Percentiles rank a stretch among this genome's conserved stretches.
These are phyloP conservation scores for Cepaea nemoralis DNA, from an alignment of 1,140 invertebrate genomes.

Conservation along the genomic window DNA sequence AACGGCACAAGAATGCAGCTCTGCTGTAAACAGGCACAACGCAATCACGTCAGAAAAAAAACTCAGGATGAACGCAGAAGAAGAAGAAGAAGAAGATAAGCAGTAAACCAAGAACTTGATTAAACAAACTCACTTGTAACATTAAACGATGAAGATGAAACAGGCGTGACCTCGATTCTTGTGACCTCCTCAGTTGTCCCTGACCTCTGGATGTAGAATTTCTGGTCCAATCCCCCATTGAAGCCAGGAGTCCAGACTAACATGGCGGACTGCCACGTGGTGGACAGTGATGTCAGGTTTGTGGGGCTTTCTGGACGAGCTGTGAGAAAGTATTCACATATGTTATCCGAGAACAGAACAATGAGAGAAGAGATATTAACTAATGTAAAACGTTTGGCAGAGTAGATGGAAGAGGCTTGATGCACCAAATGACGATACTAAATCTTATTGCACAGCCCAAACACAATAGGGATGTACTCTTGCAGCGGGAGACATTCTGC, in stretches of 20 bases:
- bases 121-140: slow-evolving; percentile 51
- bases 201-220: slow-evolving; percentile 48
- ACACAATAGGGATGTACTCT: too few species aligned
- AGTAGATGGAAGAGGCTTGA: too few species aligned
- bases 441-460: too few species aligned
- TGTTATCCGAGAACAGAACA: too few species aligned
- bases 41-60: too few species aligned
- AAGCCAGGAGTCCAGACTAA: slow-evolving; percentile 59
- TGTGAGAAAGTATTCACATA: slow-evolving; percentile 7
- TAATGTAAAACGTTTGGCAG: too few species aligned
- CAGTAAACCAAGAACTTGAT: not conserved
- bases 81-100: not conserved
- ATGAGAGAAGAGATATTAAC: too few species aligned
- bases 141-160: slow-evolving; percentile 44
- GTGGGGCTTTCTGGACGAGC: slow-evolving; percentile 55
- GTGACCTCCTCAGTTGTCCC: slow-evolving; percentile 28
- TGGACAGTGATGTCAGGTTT: slow-evolving; percentile 36
- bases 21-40: too few species aligned
- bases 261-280: slow-evolving; percentile 60
- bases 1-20: too few species aligned
- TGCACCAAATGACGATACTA: too few species aligned
- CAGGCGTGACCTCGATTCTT: slow-evolving; percentile 38
- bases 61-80: too few species aligned
- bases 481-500: too few species aligned
- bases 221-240: slow-evolving; percentile 59